A percentile compares a stretch with the other conserved stretches of the same genome.
phyloP scores from a whole-genome alignment of 2,797 vertebrate species.

The Lagorchestes hirsutus region DNA sequence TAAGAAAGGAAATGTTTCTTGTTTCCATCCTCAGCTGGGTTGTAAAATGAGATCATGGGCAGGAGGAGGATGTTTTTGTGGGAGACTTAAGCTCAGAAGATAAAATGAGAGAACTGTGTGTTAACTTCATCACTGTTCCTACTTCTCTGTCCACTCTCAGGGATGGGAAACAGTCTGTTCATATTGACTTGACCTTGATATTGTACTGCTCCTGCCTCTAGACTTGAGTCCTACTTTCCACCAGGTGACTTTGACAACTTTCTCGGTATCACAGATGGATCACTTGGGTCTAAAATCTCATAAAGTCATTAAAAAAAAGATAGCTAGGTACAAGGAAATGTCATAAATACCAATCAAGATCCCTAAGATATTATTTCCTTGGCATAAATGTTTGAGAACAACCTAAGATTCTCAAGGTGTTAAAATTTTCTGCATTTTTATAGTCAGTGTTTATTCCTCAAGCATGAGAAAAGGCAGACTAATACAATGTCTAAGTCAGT shows the following conservation, averaged over 20 bases:
- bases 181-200: conserved; percentile 18
- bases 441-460: no score
- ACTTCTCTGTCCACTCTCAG: background rate
- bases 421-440: background rate
- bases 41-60: background rate
- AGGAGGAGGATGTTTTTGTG: background rate
- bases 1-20: background rate
- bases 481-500: background rate
- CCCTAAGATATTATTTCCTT: background rate
- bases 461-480: background rate
- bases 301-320: background rate
- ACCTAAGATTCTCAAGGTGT: conserved; percentile 10
- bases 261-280: conserved; percentile 45
- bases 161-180: background rate
- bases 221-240: conserved; percentile 1
- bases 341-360: background rate
- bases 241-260: conserved; percentile 1
- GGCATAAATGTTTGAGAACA: background rate
- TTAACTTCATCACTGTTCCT: background rate
- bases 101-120: background rate
- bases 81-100: background rate
- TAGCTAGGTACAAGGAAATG: conserved; percentile 5
- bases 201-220: conserved; percentile 12
- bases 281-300: conserved; percentile 27
- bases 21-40: background rate